phyloP scores from a whole-genome alignment of 2,797 vertebrate genomes.

The Acridotheres tristis region DNA sequence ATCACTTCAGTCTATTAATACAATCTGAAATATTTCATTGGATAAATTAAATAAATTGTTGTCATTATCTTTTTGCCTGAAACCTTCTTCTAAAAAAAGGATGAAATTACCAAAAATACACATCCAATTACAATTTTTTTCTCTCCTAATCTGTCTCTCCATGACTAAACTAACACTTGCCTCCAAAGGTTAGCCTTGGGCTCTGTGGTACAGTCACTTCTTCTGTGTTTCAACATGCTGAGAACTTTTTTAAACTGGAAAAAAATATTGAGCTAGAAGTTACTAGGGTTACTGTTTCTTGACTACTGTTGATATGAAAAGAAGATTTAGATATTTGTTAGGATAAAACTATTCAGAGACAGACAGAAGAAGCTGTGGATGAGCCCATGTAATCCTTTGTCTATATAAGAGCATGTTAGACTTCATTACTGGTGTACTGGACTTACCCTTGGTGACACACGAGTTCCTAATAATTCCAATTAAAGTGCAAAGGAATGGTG shows the following conservation, averaged over 20 bases:
- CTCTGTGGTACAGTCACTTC: slow-evolving; percentile 33
- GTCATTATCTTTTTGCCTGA: slow-evolving; percentile 42
- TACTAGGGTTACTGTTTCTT: slow-evolving; percentile 43
- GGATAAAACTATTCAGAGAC: background rate
- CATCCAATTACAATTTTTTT: background rate
- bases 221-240: slow-evolving; percentile 35
- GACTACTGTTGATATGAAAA: background rate
- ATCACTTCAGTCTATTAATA: background rate
- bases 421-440: background rate
- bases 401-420: background rate
- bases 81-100: slow-evolving; percentile 27
- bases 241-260: background rate
- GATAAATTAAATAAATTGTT: background rate
- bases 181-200: slow-evolving; percentile 42
- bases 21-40: slow-evolving; percentile 26
- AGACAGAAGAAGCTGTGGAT: background rate
- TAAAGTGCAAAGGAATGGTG: background rate
- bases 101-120: slow-evolving; percentile 26
- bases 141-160: slow-evolving; percentile 33
- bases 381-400: background rate
- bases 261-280: background rate
- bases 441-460: background rate
- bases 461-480: background rate
- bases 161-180: slow-evolving; percentile 15
- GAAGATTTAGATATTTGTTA: background rate